phyloP scores from a whole-genome alignment of 2,113 vertebrate species.

The Strigops habroptila region DNA sequence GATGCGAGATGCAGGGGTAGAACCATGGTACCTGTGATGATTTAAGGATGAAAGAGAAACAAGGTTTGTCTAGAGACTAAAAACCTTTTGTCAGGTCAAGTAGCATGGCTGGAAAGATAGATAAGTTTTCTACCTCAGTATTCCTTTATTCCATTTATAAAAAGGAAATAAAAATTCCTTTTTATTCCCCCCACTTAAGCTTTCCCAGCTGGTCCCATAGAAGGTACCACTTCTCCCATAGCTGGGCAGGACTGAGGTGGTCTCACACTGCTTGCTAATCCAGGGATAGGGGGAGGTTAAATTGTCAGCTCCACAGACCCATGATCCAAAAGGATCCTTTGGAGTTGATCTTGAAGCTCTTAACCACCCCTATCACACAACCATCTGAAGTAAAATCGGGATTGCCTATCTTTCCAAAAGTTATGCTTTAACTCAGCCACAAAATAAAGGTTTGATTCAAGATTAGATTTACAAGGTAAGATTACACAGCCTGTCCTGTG shows the following conservation, averaged over 20 bases:
- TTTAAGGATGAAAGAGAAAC: not conserved
- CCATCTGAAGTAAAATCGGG: not conserved
- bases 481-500: not conserved
- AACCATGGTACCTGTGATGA: not conserved
- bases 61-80: not conserved
- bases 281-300: not conserved
- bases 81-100: not conserved
- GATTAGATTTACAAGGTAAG: constrained; percentile 26
- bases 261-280: not conserved
- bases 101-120: not conserved
- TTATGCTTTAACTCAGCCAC: not conserved
- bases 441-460: constrained; percentile 1
- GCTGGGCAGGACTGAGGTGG: not conserved
- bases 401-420: not conserved
- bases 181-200: not conserved
- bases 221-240: not conserved
- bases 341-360: not conserved
- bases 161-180: no score
- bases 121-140: not conserved
- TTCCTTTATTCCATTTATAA: no score
- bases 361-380: not conserved
- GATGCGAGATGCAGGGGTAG: not conserved
- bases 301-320: not conserved
- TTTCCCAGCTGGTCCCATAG: not conserved
- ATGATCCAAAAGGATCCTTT: not conserved